Conservation (phyloP, 2,888 invertebrate genomes). For the Lacanobia oleracea region DNA sequence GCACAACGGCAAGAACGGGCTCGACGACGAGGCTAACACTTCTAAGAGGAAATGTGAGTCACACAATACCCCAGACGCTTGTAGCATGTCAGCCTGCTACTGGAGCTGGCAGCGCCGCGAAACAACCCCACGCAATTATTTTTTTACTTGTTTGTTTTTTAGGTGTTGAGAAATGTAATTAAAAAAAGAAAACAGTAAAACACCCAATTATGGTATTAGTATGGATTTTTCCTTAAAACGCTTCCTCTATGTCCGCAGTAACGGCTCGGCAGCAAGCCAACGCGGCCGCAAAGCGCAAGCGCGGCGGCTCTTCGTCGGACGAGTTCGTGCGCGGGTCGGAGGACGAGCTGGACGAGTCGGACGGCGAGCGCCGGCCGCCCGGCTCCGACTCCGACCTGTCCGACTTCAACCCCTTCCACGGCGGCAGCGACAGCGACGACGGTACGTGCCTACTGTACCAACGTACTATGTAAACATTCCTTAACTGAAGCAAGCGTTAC, state of each 20-base stretch:
- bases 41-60: slow-evolving; percentile 84
- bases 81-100: too few relatives aligned
- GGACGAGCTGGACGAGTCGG: slow-evolving; percentile 87
- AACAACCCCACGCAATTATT: too few relatives aligned
- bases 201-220: too few relatives aligned
- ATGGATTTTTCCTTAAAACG: too few relatives aligned
- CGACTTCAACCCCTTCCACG: slow-evolving; percentile 97
- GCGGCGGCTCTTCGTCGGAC: slow-evolving; percentile 92
- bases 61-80: too few relatives aligned
- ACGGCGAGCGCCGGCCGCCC: slow-evolving; percentile 69
- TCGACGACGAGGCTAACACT: slow-evolving; percentile 76
- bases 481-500: too few relatives aligned
- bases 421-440: slow-evolving; percentile 95
- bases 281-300: slow-evolving; percentile 86
- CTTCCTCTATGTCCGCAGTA: slow-evolving; percentile 69
- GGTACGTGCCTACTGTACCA: slow-evolving; percentile 79
- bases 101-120: too few relatives aligned
- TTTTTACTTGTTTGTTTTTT: too few relatives aligned
- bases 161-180: too few relatives aligned
- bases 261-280: slow-evolving; percentile 84
- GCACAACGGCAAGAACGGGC: slow-evolving; percentile 76
- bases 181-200: too few relatives aligned
- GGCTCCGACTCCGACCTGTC: slow-evolving; percentile 88
- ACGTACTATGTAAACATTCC: too few relatives aligned
- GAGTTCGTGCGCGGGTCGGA: slow-evolving; percentile 92